Evolutionary conservation across 2,888 invertebrate species (phyloP).

Genomic region (Labia minor): DNA sequence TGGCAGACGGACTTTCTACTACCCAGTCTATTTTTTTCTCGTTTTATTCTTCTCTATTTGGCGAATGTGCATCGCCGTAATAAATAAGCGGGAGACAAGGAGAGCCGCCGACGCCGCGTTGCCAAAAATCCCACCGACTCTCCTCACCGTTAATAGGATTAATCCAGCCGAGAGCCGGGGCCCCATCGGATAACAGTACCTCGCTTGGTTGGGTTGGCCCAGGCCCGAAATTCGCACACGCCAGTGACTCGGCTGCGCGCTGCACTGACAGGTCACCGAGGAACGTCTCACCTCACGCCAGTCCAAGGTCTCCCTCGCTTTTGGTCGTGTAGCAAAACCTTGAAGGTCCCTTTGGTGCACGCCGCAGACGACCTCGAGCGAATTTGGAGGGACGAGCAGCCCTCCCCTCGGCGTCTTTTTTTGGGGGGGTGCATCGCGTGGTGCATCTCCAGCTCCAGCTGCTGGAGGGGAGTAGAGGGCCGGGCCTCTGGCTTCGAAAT

Average conservation of each 20-base stretch:
- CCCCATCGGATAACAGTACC: neutral
- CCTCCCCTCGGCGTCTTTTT: slow-evolving; percentile 1
- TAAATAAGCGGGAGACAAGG: neutral
- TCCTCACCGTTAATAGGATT: slow-evolving; percentile 4
- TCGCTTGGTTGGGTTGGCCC: neutral
- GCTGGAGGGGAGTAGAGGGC: slow-evolving; percentile 2
- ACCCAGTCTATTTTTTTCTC: slow-evolving; percentile 4
- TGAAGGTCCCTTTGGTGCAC: neutral
- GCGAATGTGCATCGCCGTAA: slow-evolving; percentile 13
- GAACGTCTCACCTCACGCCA: too few relatives aligned
- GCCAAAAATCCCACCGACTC: neutral
- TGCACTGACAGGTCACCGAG: neutral
- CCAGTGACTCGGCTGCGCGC: neutral
- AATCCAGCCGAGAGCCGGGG: slow-evolving; percentile 13
- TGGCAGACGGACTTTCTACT: slow-evolving; percentile 8
- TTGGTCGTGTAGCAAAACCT: neutral
- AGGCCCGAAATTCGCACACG: neutral
- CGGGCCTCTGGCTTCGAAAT: slow-evolving; percentile 3
- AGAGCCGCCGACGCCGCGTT: neutral
- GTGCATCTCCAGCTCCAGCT: slow-evolving; percentile 13
- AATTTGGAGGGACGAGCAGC: neutral
- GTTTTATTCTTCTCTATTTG: slow-evolving; percentile 13
- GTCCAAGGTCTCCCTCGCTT: neutral
- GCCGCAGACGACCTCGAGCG: neutral
- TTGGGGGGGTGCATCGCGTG: neutral